Conservation (phyloP, 2,888 invertebrate species). For the Rotaria macrura region DNA sequence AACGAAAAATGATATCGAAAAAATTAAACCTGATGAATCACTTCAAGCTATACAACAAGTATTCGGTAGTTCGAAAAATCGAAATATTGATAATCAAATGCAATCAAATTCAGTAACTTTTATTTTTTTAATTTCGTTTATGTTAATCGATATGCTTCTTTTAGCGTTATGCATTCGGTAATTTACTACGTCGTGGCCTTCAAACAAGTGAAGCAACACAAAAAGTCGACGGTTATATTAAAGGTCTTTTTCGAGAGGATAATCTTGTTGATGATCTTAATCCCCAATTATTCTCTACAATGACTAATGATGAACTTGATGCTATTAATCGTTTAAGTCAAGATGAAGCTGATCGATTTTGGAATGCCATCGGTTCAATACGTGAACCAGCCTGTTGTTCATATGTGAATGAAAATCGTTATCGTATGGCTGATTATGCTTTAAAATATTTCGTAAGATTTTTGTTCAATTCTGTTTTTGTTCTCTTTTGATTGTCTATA, state of each 20-base stretch:
- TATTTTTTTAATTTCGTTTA: background rate
- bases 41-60: background rate
- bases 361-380: background rate
- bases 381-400: slow-evolving; percentile 9
- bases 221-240: background rate
- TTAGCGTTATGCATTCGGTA: slow-evolving; percentile 2
- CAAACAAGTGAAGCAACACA: background rate
- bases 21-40: background rate
- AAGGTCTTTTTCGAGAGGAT: slow-evolving; percentile 13
- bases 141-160: background rate
- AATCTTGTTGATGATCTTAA: slow-evolving; percentile 17
- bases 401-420: background rate
- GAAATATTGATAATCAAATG: slow-evolving; percentile 5
- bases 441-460: background rate
- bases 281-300: slow-evolving; percentile 8
- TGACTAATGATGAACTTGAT: slow-evolving; percentile 4
- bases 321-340: background rate
- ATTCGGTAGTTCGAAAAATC: background rate
- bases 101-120: background rate
- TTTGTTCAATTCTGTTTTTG: background rate
- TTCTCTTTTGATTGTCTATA: background rate
- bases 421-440: slow-evolving; percentile 15
- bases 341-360: background rate
- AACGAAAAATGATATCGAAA: background rate
- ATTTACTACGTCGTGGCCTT: background rate